Evolutionary conservation across 2,888 invertebrate genomes (phyloP).

Genomic region (Ormia ochracea): DNA sequence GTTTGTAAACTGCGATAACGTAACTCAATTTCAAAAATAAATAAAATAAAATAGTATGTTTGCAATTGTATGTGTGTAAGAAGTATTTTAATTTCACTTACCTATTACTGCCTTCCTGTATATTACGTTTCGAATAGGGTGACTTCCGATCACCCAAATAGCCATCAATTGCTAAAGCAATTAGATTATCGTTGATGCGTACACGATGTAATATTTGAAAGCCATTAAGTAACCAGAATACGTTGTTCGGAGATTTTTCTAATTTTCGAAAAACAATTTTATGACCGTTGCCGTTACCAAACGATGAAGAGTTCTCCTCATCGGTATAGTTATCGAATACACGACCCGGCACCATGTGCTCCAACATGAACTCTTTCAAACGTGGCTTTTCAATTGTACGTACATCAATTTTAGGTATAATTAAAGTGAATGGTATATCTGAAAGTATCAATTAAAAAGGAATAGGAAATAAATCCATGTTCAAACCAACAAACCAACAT

Average conservation of each 20-base stretch:
- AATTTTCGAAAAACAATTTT: constrained; percentile 76
- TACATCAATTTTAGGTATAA: constrained; percentile 79
- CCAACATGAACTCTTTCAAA: constrained; percentile 80
- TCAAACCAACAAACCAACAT: neutral
- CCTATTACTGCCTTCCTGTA: constrained; percentile 76
- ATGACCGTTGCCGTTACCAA: constrained; percentile 78
- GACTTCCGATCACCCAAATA: constrained; percentile 77
- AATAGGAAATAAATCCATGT: neutral
- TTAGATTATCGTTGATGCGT: constrained; percentile 75
- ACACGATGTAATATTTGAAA: constrained; percentile 75
- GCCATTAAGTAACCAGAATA: constrained; percentile 75
- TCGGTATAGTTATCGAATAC: constrained; percentile 78
- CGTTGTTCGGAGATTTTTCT: constrained; percentile 74
- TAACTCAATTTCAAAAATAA: too few species aligned
- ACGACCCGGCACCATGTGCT: constrained; percentile 80
- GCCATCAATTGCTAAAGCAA: constrained; percentile 76
- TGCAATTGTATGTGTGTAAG: neutral
- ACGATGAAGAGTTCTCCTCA: constrained; percentile 72
- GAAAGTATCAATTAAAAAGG: constrained; percentile 68
- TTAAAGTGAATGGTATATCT: constrained; percentile 81
- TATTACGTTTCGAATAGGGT: constrained; percentile 76
- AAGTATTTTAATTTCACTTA: constrained; percentile 60
- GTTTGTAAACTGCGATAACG: too few species aligned
- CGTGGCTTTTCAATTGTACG: constrained; percentile 78
- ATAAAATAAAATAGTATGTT: neutral